Percentiles rank a stretch among this genome's conserved stretches.
Evolutionary conservation across 2,797 vertebrate genomes (phyloP).

Genomic region (Miichthys miiuy): DNA sequence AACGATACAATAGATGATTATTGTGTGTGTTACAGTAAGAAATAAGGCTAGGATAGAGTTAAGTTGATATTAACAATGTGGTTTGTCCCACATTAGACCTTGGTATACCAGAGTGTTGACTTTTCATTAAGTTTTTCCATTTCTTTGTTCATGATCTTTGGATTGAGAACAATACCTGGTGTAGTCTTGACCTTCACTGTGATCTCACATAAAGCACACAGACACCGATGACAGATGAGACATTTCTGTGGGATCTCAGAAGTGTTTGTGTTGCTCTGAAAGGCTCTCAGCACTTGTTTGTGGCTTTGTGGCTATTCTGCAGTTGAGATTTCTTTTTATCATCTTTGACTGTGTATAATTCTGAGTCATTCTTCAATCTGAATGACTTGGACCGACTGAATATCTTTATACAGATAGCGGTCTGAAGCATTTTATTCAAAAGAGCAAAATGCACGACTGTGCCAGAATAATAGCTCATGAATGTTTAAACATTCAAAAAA

Average conservation of each 20-base stretch:
- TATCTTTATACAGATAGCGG: not conserved
- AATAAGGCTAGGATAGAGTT: not conserved
- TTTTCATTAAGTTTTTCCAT: not conserved
- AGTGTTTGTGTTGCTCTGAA: slow-evolving; percentile 33
- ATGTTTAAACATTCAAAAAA: too few relatives aligned
- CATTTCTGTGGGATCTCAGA: slow-evolving; percentile 19
- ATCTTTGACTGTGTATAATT: not conserved
- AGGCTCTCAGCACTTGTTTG: slow-evolving; percentile 28
- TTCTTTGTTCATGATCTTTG: slow-evolving; percentile 4
- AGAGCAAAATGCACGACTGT: too few relatives aligned
- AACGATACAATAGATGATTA: too few relatives aligned
- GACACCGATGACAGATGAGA: slow-evolving; percentile 19
- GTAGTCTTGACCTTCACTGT: slow-evolving; percentile 8
- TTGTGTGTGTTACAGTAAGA: not conserved
- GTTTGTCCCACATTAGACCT: not conserved
- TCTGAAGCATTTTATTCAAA: not conserved
- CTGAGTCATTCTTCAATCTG: slow-evolving; percentile 6
- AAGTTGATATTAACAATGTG: not conserved
- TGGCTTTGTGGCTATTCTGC: not conserved
- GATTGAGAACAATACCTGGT: not conserved
- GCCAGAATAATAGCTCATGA: too few relatives aligned
- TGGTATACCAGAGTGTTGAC: slow-evolving; percentile 1
- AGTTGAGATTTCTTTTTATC: not conserved
- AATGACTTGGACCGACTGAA: slow-evolving; percentile 1
- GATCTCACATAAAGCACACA: slow-evolving; percentile 15